Evolutionary conservation across 2,113 vertebrate genomes (phyloP), one percentile per base, ranked within the genome.

Genomic region (Polypterus bichir): DNA sequence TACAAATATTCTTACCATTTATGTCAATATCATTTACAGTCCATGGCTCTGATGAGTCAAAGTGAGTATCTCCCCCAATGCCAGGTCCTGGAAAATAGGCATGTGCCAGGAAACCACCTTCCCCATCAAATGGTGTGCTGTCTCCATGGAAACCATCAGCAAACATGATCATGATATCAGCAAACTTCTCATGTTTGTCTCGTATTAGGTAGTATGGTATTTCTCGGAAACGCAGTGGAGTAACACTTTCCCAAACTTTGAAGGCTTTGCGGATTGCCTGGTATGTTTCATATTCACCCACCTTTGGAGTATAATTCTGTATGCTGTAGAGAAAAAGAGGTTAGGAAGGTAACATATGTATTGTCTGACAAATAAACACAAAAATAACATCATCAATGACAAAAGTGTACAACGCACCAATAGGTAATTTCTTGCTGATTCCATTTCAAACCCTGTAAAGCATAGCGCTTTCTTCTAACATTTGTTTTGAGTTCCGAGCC

Each of bases 141-240:
- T 97, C 93, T 0, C 89, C 92, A 0, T 97, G 93, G 76, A 91
- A 95, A 1, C 92, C 91, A 59, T 94, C 89, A 0, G 91, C 76
- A 4, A 97, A 97, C 74, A 85, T 87, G 55, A 97, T 82, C 89
- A 94, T 92, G 85, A 97, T 94, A 83, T 97, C 93, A 0, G 93
- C 91, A 44, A 81, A 91, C 61, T 86, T 87, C 59, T 87, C 83
- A 0, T 84, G 80, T 65, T 89, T 88, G 52, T 79, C 86, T 1
- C 73, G 73, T 71, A 96, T 89, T 3, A 86, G 83, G 65, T 77
- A 70, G 67, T 83, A 94, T 55, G 89, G 86, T 6, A 94, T 88
- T 73, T 97, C 93, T 0, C 88, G 82, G 80, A 97, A 95, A 54
- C 73, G 85, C 65, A 95, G 76, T 0, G 91, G 91, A 0, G 87